A percentile compares a stretch with the other conserved stretches of the same genome.
Evolutionary conservation across 92 coral and sea anemone genomes (phyloP).

Genomic region (Heteractis magnifica): DNA sequence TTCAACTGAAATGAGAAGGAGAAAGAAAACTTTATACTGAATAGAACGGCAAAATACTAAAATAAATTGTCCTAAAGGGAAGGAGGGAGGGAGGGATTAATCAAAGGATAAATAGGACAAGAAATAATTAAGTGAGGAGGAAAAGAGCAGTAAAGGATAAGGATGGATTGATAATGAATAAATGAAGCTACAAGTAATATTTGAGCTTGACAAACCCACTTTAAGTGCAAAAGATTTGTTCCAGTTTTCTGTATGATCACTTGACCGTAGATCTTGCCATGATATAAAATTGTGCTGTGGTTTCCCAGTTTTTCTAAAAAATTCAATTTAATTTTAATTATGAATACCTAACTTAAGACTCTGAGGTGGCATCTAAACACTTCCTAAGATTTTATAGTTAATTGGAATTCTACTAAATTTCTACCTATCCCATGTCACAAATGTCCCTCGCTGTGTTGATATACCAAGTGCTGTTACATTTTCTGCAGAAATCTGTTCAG

Average conservation of each 20-base stretch:
- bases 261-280: conserved; percentile 94
- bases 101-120: too few relatives aligned
- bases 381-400: neutral
- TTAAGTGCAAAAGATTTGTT: conserved; percentile 84
- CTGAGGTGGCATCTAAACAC: neutral
- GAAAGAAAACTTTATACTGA: too few relatives aligned
- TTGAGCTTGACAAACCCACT: conserved; percentile 36
- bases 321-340: neutral
- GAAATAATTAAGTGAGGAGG: neutral
- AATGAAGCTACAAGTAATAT: neutral
- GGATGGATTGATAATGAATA: neutral
- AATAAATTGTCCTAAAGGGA: too few relatives aligned
- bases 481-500: conserved; percentile 71
- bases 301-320: conserved; percentile 76
- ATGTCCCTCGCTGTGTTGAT: conserved; percentile 89
- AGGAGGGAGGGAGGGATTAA: neutral
- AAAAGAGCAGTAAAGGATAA: neutral
- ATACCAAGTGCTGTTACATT: conserved; percentile 89
- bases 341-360: neutral
- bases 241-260: conserved; percentile 75
- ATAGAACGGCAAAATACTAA: too few relatives aligned
- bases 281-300: conserved; percentile 90
- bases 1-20: neutral
- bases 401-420: neutral
- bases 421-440: conserved; percentile 91